phyloP scores from a whole-genome alignment of 2,888 invertebrate species.

The Eristalis intricaria region DNA sequence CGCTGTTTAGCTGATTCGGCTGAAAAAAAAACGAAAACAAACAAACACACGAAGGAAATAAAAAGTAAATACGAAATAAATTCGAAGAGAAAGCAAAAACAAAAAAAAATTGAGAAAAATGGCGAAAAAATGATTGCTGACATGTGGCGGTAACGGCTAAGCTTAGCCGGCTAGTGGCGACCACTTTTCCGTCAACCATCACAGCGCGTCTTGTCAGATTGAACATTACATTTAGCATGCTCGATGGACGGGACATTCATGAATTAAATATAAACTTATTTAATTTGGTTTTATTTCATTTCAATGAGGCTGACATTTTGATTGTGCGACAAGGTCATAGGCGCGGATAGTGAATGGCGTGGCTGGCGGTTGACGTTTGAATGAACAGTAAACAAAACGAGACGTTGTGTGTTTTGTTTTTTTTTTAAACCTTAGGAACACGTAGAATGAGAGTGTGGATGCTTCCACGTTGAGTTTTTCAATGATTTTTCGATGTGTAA shows the following conservation, averaged over 20 bases:
- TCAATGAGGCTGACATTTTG: constrained; percentile 65
- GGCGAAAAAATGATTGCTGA: not conserved
- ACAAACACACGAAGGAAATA: not conserved
- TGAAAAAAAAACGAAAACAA: constrained; percentile 15
- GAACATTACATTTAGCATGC: not conserved
- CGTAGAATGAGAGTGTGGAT: no score
- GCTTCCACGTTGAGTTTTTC: not conserved
- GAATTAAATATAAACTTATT: constrained; percentile 65
- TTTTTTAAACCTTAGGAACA: no score
- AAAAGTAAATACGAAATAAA: not conserved
- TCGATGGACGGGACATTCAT: constrained; percentile 35
- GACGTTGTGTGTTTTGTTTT: not conserved
- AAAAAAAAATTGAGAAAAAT: not conserved
- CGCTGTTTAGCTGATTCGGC: constrained; percentile 46
- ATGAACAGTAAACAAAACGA: not conserved
- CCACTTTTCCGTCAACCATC: not conserved
- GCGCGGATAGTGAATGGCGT: constrained; percentile 19
- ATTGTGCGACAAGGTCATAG: constrained; percentile 60
- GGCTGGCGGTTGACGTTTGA: not conserved
- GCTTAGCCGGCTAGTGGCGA: constrained; percentile 4
- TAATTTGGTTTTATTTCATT: constrained; percentile 64
- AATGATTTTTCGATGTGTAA: not conserved
- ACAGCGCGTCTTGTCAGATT: not conserved
- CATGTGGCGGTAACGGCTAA: constrained; percentile 7
- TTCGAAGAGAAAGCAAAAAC: not conserved